Percentiles rank a stretch among this genome's conserved stretches.
These are phyloP conservation scores for Stratiomys singularior DNA, from an alignment of 2,888 invertebrate species.

Conservation along the genomic window DNA sequence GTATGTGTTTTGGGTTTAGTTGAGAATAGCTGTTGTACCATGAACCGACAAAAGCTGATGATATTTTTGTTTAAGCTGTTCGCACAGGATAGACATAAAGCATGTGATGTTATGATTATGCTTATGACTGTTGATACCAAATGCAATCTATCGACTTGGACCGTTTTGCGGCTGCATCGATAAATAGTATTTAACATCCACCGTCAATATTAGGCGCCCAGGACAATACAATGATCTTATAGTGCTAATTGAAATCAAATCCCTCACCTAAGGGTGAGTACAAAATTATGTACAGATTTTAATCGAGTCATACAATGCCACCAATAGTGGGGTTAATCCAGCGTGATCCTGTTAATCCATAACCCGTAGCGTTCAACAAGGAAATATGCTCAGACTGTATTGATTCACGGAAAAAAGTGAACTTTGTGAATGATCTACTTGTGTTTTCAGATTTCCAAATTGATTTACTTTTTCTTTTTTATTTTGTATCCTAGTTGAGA, in stretches of 20 bases:
- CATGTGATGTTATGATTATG: neutral
- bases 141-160: neutral
- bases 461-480: slow-evolving; percentile 10
- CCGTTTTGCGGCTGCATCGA: neutral
- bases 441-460: slow-evolving; percentile 49
- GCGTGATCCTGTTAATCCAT: slow-evolving; percentile 3
- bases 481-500: neutral
- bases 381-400: too few species aligned
- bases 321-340: slow-evolving; percentile 36
- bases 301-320: neutral
- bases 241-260: neutral
- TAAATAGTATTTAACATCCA: neutral
- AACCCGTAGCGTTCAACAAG: slow-evolving; percentile 38
- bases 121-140: neutral
- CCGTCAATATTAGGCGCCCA: neutral
- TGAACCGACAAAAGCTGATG: slow-evolving; percentile 38
- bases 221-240: slow-evolving; percentile 1
- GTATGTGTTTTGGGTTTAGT: neutral
- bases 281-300: neutral
- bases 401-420: neutral
- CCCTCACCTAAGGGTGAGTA: neutral
- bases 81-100: slow-evolving; percentile 36
- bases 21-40: slow-evolving; percentile 1
- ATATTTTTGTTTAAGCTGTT: neutral
- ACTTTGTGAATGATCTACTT: slow-evolving; percentile 49